Base-by-base conservation (phyloP, 2,888 invertebrate species). In the Phyto melanocephala region DNA sequence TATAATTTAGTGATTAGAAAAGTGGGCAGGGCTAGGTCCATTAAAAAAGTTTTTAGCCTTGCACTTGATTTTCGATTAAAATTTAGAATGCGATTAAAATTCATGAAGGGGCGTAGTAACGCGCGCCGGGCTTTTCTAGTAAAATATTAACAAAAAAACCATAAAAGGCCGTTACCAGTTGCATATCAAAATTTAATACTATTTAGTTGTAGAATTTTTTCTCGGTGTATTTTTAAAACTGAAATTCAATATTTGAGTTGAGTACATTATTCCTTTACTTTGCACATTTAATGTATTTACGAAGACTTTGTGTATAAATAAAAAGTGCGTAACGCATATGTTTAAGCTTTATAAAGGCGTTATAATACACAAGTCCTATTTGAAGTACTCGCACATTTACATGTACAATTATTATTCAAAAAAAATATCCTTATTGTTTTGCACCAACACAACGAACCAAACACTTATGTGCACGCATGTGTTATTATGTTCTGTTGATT, bases 321-420 rank as follows among this genome's bases (percentile, higher is more conserved):
- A 62, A 79, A 82, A 79, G 75, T 82, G 82, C 82, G 79, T 82
- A 40, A 79, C 82, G 79, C 82, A 82, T 82, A 79, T 79, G 79
- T 67, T 82, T 54, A 67, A 79, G 70, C 79, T 78, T 71, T 75
- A 67, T 35, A 82, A 70, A 82, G 79, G 79, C 79, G 71, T 78
- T 78, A 52, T 47, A 70, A 68, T 15, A 50, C 15, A 60, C 11
- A 65, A 70, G 82, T 79, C 82, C 82, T 75, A 70, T 82, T 67
- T 40, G 54, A 35, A 76, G 79, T 11, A 70, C 62, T 60, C 60
- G 24, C 33, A 68, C 65, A 75, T 47, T 22, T 11, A 67, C 37
- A 33, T 15, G 58, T 35, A 42, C 40, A 80, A 42, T 72, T 60
- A 71, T 62, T n/a, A n/a, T n/a, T n/a, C n/a, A n/a, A n/a, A n/a